Conservation (phyloP, 1,140 invertebrate genomes). For the Drosophila bipectinata region DNA sequence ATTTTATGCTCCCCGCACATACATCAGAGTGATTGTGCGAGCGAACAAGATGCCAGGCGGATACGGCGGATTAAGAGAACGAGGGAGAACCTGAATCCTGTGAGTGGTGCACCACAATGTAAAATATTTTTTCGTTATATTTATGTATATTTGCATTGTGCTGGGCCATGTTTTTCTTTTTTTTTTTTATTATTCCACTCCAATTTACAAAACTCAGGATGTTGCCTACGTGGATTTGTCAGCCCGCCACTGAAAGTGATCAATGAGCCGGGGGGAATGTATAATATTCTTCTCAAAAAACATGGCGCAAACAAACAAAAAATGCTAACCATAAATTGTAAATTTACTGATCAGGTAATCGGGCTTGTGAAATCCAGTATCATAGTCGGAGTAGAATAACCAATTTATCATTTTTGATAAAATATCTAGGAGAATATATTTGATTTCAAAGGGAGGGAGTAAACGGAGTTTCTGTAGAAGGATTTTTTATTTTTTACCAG, state of each 20-base stretch:
- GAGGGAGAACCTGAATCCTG: neutral
- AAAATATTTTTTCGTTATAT: slow-evolving; percentile 73
- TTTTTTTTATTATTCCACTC: slow-evolving; percentile 32
- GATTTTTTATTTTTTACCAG: too few relatives aligned
- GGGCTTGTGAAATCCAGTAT: slow-evolving; percentile 5
- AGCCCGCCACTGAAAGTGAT: slow-evolving; percentile 31
- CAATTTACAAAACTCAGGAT: slow-evolving; percentile 50
- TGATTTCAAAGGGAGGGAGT: neutral
- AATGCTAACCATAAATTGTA: slow-evolving; percentile 35
- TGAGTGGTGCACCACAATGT: slow-evolving; percentile 66
- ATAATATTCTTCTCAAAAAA: neutral
- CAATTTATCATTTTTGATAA: slow-evolving; percentile 11
- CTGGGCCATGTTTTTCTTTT: slow-evolving; percentile 17
- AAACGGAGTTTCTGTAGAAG: neutral
- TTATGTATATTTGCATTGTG: slow-evolving; percentile 68
- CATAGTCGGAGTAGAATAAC: slow-evolving; percentile 3
- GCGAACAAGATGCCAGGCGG: slow-evolving; percentile 1
- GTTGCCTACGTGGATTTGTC: slow-evolving; percentile 42
- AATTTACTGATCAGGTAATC: slow-evolving; percentile 24
- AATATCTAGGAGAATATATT: slow-evolving; percentile 10
- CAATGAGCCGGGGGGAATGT: slow-evolving; percentile 20
- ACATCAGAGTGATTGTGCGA: slow-evolving; percentile 31
- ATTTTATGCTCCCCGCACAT: slow-evolving; percentile 62
- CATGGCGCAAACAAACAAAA: slow-evolving; percentile 4
- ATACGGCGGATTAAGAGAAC: neutral